Evolutionary conservation across 2,113 vertebrate species (phyloP).

Genomic region (Cinclus cinclus): DNA sequence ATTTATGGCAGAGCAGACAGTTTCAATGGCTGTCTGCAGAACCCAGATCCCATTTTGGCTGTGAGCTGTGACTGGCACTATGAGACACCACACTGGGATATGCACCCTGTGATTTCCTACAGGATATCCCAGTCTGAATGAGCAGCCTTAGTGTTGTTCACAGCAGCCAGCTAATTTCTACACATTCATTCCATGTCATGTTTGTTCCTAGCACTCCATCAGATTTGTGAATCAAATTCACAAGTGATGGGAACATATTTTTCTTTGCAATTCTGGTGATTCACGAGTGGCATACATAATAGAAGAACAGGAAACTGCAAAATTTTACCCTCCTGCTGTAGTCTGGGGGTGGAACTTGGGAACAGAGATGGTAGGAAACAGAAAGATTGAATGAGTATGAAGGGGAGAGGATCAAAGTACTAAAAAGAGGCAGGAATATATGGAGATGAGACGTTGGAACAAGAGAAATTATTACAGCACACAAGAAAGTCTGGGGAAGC

Average conservation of each 20-base stretch:
- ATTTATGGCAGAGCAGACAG: background rate
- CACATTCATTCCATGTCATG: background rate
- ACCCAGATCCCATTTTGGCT: background rate
- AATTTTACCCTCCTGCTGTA: background rate
- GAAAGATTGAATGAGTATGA: background rate
- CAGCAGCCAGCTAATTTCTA: background rate
- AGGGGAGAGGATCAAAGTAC: background rate
- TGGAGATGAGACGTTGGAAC: background rate
- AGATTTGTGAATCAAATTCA: slow-evolving; percentile 49
- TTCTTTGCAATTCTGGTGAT: slow-evolving; percentile 47
- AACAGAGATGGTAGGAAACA: background rate
- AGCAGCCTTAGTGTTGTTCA: background rate
- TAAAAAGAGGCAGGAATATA: background rate
- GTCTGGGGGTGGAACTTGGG: background rate
- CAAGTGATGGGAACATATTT: background rate
- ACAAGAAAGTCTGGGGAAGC: background rate
- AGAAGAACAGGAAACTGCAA: slow-evolving; percentile 9
- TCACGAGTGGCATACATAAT: slow-evolving; percentile 13
- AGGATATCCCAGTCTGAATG: background rate
- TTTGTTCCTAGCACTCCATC: slow-evolving; percentile 1
- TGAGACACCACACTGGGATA: background rate
- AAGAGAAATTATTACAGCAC: background rate
- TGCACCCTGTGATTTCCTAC: background rate
- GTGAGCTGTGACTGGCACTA: background rate
- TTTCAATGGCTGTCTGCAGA: background rate